Conservation (phyloP, 2,113 vertebrate genomes). For the Perca flavescens region DNA sequence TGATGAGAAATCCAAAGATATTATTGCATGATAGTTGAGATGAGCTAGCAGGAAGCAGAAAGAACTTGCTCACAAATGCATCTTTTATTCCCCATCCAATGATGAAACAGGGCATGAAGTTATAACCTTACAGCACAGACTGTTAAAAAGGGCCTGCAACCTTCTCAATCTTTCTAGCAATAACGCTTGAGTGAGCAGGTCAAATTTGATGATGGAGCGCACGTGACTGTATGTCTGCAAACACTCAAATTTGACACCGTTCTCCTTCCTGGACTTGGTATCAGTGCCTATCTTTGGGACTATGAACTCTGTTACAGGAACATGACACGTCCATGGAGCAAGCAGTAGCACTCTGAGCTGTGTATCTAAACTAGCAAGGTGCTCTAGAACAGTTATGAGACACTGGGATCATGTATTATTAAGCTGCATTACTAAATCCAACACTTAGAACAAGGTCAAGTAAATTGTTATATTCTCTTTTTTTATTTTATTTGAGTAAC, state of each 20-base stretch:
- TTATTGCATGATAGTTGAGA: neutral
- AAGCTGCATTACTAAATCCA: neutral
- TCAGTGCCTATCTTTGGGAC: slow-evolving; percentile 65
- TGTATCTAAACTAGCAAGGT: slow-evolving; percentile 8
- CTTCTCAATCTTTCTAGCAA: neutral
- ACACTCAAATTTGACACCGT: slow-evolving; percentile 50
- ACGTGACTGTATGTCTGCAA: slow-evolving; percentile 60
- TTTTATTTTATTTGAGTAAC: neutral
- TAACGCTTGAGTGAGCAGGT: neutral
- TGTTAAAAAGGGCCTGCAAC: neutral
- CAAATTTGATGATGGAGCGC: slow-evolving; percentile 35
- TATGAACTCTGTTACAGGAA: slow-evolving; percentile 67
- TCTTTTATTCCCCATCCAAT: neutral
- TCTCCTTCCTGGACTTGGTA: slow-evolving; percentile 34
- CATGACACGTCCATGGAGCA: slow-evolving; percentile 53
- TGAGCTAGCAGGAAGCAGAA: neutral
- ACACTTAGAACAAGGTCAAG: neutral
- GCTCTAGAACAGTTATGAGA: slow-evolving; percentile 7
- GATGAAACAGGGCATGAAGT: neutral
- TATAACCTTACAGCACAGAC: neutral
- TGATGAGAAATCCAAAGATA: neutral
- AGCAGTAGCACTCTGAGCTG: slow-evolving; percentile 17
- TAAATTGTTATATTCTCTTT: neutral
- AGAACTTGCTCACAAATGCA: neutral
- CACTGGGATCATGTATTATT: slow-evolving; percentile 21